These are phyloP conservation scores for Aplocera efformata DNA, from an alignment of 2,888 invertebrate genomes.

Conservation along the genomic window DNA sequence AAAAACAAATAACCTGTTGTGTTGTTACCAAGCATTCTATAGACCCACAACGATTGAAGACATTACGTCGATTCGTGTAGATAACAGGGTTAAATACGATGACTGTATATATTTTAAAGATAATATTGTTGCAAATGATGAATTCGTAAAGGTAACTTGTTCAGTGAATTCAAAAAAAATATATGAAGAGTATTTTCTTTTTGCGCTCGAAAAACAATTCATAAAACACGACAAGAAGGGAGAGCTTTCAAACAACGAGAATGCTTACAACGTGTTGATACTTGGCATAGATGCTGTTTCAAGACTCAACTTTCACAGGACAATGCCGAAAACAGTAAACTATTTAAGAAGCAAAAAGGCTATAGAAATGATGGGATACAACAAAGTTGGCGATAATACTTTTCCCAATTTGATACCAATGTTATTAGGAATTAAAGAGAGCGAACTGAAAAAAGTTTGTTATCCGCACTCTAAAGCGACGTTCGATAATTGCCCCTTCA, in stretches of 20 bases:
- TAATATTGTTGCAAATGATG: conserved; percentile 60
- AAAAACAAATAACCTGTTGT: conserved; percentile 53
- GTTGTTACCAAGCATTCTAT: conserved; percentile 78
- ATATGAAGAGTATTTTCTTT: conserved; percentile 84
- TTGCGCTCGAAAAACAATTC: conserved; percentile 65
- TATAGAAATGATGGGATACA: conserved; percentile 92
- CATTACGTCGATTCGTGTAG: conserved; percentile 31
- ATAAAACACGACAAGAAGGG: conserved; percentile 15
- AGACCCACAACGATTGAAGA: conserved; percentile 21
- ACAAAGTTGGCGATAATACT: conserved; percentile 96
- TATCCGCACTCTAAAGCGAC: conserved; percentile 77
- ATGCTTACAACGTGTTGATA: conserved; percentile 84
- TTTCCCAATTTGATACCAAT: conserved; percentile 94
- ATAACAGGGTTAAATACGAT: conserved; percentile 59
- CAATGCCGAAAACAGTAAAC: conserved; percentile 87
- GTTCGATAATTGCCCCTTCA: conserved; percentile 91
- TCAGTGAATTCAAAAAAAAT: conserved; percentile 49
- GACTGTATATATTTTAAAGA: conserved; percentile 64
- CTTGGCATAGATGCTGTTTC: conserved; percentile 93
- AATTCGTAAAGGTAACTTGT: conserved; percentile 84
- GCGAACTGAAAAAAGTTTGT: conserved; percentile 83
- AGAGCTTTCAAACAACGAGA: conserved; percentile 21
- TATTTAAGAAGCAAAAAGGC: conserved; percentile 82
- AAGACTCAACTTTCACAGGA: conserved; percentile 90
- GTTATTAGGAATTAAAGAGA: conserved; percentile 85